Conservation (phyloP, 2,888 invertebrate species). For the Micoletzkya japonica region DNA sequence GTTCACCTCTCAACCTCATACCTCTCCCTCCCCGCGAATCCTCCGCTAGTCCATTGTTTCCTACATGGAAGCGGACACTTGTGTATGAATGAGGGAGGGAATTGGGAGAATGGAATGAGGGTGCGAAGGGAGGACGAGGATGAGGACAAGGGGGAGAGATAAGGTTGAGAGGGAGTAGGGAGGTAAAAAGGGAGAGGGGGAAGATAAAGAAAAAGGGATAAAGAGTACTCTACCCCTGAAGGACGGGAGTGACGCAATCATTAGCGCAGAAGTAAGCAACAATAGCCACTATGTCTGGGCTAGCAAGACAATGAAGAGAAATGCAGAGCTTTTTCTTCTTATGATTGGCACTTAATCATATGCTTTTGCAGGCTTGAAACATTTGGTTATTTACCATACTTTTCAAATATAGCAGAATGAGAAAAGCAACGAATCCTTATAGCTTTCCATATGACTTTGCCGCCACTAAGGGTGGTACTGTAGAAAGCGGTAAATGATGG, state of each 20-base stretch:
- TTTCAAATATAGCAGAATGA: background rate
- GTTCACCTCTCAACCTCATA: background rate
- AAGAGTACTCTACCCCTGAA: slow-evolving; percentile 4
- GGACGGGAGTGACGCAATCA: slow-evolving; percentile 3
- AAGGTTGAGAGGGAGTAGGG: background rate
- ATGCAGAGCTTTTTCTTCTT: background rate
- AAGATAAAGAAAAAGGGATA: background rate
- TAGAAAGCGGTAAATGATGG: too few species aligned
- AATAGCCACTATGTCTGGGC: background rate
- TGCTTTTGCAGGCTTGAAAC: background rate
- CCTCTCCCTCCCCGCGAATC: background rate
- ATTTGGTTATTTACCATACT: background rate
- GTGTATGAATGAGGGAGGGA: background rate
- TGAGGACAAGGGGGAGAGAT: background rate
- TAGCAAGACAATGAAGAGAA: background rate
- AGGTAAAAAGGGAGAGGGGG: background rate
- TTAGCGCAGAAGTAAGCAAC: background rate
- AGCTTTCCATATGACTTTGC: too few species aligned
- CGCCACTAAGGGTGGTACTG: too few species aligned
- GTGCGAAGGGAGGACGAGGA: background rate
- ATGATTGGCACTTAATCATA: too few species aligned
- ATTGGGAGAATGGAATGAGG: background rate
- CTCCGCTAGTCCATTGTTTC: background rate
- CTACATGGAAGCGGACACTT: slow-evolving; percentile 7
- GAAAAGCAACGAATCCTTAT: slow-evolving; percentile 7